Conservation (phyloP, 1,140 invertebrate genomes). For the Babylonia areolata region DNA sequence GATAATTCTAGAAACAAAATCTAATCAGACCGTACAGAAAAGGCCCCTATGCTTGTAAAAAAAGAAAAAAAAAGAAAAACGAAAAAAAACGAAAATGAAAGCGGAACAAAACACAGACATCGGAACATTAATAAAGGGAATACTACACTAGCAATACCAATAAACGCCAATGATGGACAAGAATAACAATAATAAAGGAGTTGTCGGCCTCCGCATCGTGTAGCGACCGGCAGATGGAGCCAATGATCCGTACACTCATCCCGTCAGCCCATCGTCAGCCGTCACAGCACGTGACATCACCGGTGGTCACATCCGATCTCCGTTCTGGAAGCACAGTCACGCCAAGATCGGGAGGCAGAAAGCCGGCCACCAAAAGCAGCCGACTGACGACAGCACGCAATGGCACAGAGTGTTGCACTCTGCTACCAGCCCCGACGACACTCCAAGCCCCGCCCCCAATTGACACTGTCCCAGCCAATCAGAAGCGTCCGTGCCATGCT, state of each 20-base stretch:
- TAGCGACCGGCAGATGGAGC: too few species aligned
- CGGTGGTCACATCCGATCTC: background rate
- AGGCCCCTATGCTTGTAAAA: too few species aligned
- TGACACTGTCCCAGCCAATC: conserved; percentile 17
- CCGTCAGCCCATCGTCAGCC: background rate
- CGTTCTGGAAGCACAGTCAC: background rate
- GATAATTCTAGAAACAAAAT: too few species aligned
- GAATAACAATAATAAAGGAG: too few species aligned
- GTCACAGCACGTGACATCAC: background rate
- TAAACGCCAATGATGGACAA: too few species aligned
- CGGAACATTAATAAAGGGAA: too few species aligned
- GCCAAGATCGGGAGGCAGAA: background rate
- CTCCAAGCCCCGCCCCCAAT: background rate
- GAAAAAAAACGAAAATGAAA: too few species aligned
- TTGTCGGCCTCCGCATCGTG: too few species aligned
- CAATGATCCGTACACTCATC: background rate
- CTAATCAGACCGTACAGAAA: too few species aligned
- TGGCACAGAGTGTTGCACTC: background rate
- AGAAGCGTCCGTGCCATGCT: background rate
- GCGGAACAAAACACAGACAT: too few species aligned
- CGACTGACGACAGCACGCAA: conserved; percentile 9
- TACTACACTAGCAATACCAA: too few species aligned
- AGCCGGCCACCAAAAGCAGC: background rate
- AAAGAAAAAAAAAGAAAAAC: too few species aligned
- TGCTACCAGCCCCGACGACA: background rate